These are phyloP conservation scores for Bagarius yarrelli DNA, from an alignment of 2,113 vertebrate genomes.

Conservation along the genomic window DNA sequence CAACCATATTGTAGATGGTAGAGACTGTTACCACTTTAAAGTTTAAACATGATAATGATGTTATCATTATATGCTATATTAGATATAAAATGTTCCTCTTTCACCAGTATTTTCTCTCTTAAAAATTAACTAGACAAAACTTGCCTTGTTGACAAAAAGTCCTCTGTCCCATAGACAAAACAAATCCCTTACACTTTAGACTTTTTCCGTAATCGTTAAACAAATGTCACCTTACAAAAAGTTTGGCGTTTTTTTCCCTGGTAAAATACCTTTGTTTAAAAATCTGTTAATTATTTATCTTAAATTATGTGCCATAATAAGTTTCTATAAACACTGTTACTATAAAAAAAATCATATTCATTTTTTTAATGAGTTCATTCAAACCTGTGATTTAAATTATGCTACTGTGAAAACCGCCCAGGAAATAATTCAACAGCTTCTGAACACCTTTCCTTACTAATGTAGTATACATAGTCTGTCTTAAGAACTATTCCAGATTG, in stretches of 20 bases:
- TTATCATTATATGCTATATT: background rate
- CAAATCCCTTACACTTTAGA: background rate
- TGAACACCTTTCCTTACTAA: background rate
- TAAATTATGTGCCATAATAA: background rate
- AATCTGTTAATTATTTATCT: background rate
- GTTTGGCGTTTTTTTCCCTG: background rate
- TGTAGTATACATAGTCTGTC: background rate
- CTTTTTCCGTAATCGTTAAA: background rate
- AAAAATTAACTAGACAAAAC: background rate
- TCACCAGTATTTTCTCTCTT: background rate
- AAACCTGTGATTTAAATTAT: background rate
- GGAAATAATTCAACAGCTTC: background rate
- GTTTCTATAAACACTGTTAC: background rate
- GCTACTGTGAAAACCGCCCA: background rate
- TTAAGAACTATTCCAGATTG: background rate
- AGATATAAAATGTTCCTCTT: background rate
- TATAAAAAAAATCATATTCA: background rate
- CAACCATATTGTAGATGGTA: too few species aligned
- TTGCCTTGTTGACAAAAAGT: background rate
- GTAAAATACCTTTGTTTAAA: background rate
- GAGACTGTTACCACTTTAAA: too few species aligned
- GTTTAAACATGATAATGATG: too few species aligned
- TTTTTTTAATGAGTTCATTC: background rate
- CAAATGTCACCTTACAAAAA: background rate
- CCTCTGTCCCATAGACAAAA: background rate